Evolutionary conservation across 1,140 invertebrate species (phyloP).

Genomic region (Aphidius ervi): DNA sequence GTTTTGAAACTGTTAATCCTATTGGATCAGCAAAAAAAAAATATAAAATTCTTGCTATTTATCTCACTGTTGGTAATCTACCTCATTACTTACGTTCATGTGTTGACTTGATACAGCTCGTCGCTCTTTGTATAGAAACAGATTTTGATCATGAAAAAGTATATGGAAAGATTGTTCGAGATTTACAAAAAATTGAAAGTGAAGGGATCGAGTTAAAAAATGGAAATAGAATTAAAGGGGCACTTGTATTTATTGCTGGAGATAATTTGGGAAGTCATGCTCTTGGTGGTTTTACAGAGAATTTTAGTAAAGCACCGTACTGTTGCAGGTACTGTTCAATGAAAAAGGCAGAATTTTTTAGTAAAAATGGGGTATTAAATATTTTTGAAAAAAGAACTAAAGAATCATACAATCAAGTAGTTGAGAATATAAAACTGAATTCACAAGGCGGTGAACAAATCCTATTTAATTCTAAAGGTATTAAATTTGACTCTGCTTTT

Average conservation of each 20-base stretch:
- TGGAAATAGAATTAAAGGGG: constrained; percentile 17
- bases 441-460: no score
- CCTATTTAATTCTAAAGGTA: no score
- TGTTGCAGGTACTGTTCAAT: constrained; percentile 25
- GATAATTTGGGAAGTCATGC: constrained; percentile 31
- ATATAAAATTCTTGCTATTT: constrained; percentile 35
- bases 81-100: constrained; percentile 18
- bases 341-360: no score
- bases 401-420: no score
- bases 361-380: no score
- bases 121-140: constrained; percentile 30
- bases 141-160: constrained; percentile 24
- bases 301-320: constrained; percentile 16
- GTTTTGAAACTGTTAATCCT: constrained; percentile 38
- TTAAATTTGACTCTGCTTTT: no score
- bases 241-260: no score
- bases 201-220: constrained; percentile 18
- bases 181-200: constrained; percentile 29
- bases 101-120: constrained; percentile 30
- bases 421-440: no score
- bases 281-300: constrained; percentile 18
- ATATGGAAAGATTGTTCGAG: constrained; percentile 27
- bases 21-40: constrained; percentile 31
- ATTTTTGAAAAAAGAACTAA: no score
- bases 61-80: constrained; percentile 30